Base-by-base conservation (phyloP, 2,888 invertebrate species). In the Macrophya alboannulata region DNA sequence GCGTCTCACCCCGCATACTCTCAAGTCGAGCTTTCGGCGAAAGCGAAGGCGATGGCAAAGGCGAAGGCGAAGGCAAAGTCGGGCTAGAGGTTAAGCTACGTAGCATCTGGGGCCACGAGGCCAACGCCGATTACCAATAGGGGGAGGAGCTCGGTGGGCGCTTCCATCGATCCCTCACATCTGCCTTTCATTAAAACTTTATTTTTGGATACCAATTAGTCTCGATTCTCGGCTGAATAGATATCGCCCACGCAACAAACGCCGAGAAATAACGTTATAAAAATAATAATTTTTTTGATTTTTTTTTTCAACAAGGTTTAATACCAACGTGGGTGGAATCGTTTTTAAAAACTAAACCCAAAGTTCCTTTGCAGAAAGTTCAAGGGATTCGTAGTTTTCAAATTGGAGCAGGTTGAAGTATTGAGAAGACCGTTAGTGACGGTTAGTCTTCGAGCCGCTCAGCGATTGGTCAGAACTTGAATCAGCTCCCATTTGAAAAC, bases 161-260 rank as follows among this genome's bases (percentile, higher is more conserved):
- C 51, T 81, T 51, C 10, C 62, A 81, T 81, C 81, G 62, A 81
- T 81, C 81, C 43, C 37, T 31, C 40, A 81, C 81, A 81, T 81
- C 81, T 81, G 81, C 81, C 62, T 81, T 81, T 81, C 77, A 77
- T 77, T 55, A 77, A 55, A 77, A 77, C 51, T 77, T 77, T 77
- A 77, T 55, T 77, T 37, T 77, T 37, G 51, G 59, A 81, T 62
- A 62, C 21, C 81, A 51, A 77, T 55, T 77, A 77, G 77, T 48
- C 77, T 48, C 37, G 77, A 77, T 77, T 76, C 15, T n/a, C 71
- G 40, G n/a, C 40, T 37, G n/a, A 31, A 40, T 31, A 8, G 71
- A 71, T 71, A 8, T 40, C 71, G 9, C 37, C n/a, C n/a, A n/a
- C 40, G 37, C 12, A 40, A 71, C 40, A 40, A 31, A 62, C 62